phyloP scores from a whole-genome alignment of 64 coral and sea anemone species.

The Montipora capricornis region DNA sequence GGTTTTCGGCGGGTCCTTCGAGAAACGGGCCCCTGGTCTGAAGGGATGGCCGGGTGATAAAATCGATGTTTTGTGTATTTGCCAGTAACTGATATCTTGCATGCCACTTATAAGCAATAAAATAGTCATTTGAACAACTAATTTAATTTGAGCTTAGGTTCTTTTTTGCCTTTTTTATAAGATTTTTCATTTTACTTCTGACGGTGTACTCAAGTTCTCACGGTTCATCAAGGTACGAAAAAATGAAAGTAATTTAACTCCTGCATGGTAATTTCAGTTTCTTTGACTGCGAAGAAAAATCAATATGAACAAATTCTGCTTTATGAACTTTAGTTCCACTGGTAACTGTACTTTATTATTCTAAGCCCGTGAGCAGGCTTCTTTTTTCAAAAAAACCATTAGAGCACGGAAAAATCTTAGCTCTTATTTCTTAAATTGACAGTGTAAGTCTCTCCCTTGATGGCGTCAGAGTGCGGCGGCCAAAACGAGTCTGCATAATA shows the following conservation, averaged over 20 bases:
- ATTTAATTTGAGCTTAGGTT: background rate
- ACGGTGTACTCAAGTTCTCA: background rate
- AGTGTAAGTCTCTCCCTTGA: background rate
- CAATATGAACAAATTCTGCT: no score
- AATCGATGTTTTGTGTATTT: background rate
- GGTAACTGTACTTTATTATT: background rate
- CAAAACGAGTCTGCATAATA: conserved; percentile 27
- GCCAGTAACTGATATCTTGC: background rate
- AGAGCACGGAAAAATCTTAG: no score
- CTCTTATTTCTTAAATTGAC: background rate
- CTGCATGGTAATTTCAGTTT: background rate
- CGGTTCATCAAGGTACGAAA: background rate
- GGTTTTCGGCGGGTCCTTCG: no score
- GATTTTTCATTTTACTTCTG: background rate
- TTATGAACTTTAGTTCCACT: no score
- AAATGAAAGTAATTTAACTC: no score
- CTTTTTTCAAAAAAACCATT: background rate
- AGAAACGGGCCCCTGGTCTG: no score
- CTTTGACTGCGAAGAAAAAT: background rate
- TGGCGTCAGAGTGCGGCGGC: background rate
- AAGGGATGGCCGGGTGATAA: no score
- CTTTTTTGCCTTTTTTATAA: no score
- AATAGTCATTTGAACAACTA: background rate
- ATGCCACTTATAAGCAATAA: background rate
- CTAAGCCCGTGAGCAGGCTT: background rate